These are phyloP conservation scores for Camponotus pennsylvanicus DNA, from an alignment of 1,140 invertebrate species.

Conservation along the genomic window DNA sequence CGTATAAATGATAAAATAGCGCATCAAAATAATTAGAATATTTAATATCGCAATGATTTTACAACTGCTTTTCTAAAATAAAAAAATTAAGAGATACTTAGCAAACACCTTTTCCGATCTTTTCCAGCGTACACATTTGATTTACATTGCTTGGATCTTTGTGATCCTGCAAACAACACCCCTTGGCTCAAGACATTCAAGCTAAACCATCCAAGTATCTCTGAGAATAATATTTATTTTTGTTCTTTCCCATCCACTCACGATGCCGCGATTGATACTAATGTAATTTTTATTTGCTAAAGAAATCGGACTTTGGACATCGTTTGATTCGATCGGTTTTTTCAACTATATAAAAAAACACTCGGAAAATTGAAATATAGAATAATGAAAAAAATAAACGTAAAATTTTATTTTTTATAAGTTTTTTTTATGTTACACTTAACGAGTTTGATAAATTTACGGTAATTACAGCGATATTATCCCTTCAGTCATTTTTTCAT, in stretches of 20 bases:
- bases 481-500: background rate
- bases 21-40: background rate
- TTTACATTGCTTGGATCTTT: slow-evolving; percentile 24
- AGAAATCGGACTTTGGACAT: slow-evolving; percentile 13
- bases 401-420: background rate
- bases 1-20: background rate
- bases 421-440: background rate
- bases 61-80: background rate
- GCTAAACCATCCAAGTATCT: background rate
- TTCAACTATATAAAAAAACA: background rate
- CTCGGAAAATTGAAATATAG: background rate
- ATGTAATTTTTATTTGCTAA: slow-evolving; percentile 8
- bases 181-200: slow-evolving; percentile 2
- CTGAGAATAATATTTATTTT: background rate
- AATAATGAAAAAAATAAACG: background rate
- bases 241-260: slow-evolving; percentile 15
- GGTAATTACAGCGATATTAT: slow-evolving; percentile 21
- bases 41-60: background rate
- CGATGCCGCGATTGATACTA: background rate
- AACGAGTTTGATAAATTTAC: background rate
- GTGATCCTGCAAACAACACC: background rate
- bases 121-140: slow-evolving; percentile 25
- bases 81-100: slow-evolving; percentile 9
- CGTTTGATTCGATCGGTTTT: background rate
- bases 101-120: background rate